phyloP scores from a whole-genome alignment of 2,113 vertebrate species.

The Speoplatyrhinus poulsoni region DNA sequence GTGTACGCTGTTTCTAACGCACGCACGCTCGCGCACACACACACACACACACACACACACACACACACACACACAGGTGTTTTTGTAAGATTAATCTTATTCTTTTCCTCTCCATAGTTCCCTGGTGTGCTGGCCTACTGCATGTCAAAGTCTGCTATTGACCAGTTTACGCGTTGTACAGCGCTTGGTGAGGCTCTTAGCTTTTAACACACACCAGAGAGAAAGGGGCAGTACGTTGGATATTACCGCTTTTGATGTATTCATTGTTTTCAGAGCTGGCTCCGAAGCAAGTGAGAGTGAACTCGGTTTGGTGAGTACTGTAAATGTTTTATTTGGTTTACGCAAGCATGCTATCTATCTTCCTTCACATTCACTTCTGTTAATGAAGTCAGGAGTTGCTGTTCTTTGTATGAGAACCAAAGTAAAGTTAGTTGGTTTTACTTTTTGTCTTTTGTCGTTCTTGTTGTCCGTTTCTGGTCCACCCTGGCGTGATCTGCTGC shows the following conservation, averaged over 20 bases:
- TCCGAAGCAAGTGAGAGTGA: conserved; percentile 78
- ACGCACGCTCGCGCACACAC: too few species aligned
- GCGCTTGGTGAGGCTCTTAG: conserved; percentile 73
- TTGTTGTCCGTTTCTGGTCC: not conserved
- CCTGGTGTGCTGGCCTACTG: conserved; percentile 81
- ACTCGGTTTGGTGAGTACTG: conserved; percentile 78
- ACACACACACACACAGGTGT: too few species aligned
- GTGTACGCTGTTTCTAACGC: too few species aligned
- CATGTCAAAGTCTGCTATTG: conserved; percentile 83
- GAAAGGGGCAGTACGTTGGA: not conserved
- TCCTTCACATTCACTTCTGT: not conserved
- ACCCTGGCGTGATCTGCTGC: not conserved
- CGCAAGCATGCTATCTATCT: not conserved
- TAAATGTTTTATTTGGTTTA: not conserved
- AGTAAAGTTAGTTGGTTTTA: not conserved
- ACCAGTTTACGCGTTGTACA: conserved; percentile 79
- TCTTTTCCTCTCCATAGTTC: conserved; percentile 63
- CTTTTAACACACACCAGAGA: not conserved
- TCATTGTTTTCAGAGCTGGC: conserved; percentile 73
- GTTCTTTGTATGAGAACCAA: not conserved
- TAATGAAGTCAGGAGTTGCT: not conserved
- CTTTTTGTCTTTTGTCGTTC: not conserved
- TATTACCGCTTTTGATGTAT: not conserved
- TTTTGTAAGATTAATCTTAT: not conserved
- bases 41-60: too few species aligned